Evolutionary conservation across 1,140 invertebrate genomes (phyloP).

Genomic region (Bombus cullumanus): DNA sequence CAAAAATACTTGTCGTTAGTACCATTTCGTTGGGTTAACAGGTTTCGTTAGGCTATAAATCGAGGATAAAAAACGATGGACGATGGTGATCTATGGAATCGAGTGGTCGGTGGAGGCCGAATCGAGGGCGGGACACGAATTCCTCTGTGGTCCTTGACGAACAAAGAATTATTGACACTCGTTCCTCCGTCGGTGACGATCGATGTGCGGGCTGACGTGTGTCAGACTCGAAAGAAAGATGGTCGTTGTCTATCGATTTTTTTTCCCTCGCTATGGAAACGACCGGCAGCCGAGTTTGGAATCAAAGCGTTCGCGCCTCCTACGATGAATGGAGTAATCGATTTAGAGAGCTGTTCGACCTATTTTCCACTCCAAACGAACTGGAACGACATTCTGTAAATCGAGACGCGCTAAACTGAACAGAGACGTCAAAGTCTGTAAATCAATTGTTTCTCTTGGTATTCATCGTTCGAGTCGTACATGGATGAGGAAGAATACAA

Average conservation of each 20-base stretch:
- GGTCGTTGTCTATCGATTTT: slow-evolving; percentile 18
- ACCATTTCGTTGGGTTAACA: neutral
- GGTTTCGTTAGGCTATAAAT: neutral
- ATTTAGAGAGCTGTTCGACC: slow-evolving; percentile 19
- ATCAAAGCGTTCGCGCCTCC: slow-evolving; percentile 17
- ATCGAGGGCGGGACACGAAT: slow-evolving; percentile 12
- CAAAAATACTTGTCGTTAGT: neutral
- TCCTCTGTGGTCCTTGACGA: slow-evolving; percentile 3
- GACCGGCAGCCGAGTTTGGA: neutral
- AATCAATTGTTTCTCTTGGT: neutral
- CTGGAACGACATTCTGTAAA: neutral
- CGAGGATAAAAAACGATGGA: neutral
- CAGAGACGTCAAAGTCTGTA: neutral
- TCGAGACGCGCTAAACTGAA: neutral
- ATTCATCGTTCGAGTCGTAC: neutral
- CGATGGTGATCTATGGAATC: slow-evolving; percentile 4
- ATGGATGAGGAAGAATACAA: neutral
- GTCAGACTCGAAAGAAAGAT: slow-evolving; percentile 44
- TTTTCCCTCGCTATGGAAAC: slow-evolving; percentile 12
- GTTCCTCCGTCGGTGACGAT: slow-evolving; percentile 8
- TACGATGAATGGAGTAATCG: slow-evolving; percentile 18
- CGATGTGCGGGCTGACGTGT: slow-evolving; percentile 41
- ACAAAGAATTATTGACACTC: slow-evolving; percentile 54
- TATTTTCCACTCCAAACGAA: slow-evolving; percentile 1
- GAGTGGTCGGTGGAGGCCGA: neutral